These are phyloP conservation scores for Hypomecis atomaria DNA, from an alignment of 2,888 invertebrate species.

Conservation along the genomic window DNA sequence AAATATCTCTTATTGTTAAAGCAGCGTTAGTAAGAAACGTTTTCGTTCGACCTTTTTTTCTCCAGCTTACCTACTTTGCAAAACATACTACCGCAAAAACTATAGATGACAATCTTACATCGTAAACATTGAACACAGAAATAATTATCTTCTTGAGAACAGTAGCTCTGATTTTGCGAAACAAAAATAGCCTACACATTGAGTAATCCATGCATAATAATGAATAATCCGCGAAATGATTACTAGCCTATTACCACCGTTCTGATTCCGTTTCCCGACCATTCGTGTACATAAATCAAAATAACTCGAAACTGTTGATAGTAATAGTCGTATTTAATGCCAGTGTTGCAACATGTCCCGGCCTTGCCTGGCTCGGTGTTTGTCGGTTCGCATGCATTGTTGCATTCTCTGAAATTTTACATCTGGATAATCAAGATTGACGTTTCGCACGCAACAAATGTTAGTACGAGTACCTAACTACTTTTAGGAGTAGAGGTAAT, in stretches of 20 bases:
- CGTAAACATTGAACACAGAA: neutral
- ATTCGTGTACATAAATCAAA: conserved; percentile 43
- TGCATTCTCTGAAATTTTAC: conserved; percentile 46
- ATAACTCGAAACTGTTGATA: conserved; percentile 36
- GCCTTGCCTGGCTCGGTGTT: conserved; percentile 41
- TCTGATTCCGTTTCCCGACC: conserved; percentile 36
- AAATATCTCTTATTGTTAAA: no score
- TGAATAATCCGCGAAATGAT: conserved; percentile 25
- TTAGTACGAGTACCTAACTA: conserved; percentile 5
- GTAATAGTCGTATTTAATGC: conserved; percentile 35
- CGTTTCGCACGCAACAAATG: conserved; percentile 39
- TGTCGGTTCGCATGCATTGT: conserved; percentile 42
- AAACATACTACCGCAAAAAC: no score
- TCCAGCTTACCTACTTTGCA: no score
- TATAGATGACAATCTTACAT: no score
- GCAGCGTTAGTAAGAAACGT: no score
- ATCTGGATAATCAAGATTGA: conserved; percentile 41
- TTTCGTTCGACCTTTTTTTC: no score
- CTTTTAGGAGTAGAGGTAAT: no score
- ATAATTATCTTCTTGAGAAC: no score
- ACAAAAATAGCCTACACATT: conserved; percentile 1
- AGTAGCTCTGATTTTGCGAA: neutral
- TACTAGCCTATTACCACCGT: conserved; percentile 27
- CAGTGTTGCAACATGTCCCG: conserved; percentile 44
- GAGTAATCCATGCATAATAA: conserved; percentile 26